Evolutionary conservation across 2,113 vertebrate genomes (phyloP), one percentile per base, ranked within the genome.

Genomic region (Lanius ludovicianus): DNA sequence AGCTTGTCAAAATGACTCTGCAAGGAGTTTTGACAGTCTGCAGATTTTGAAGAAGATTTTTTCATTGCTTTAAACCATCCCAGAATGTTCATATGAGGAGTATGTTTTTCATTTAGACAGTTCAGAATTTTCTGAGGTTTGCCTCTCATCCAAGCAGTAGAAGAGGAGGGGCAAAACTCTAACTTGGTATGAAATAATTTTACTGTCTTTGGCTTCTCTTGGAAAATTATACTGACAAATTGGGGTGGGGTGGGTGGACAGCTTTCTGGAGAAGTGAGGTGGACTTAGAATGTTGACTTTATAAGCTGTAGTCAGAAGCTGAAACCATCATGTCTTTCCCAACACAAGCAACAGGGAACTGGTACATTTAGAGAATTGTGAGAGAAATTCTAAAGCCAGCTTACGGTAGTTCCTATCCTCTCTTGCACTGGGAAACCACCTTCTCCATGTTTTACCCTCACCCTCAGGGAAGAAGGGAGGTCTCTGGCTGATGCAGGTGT

Each of bases 1-100:
- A 96, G 70, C 84, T 83, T 96, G 93, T 96, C 89, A 96, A 80
- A 96, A 83, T 59, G 50, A 41, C 82, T 96, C 84, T 73, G 67
- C 1, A 1, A 90, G 57, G 67, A 92, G 76, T 93, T 96, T 76
- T 95, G 94, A 90, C 78, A 93, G 46, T 49, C 46, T 83, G 46
- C 35, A 70, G n/a, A 11, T 94, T 94, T 62, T 74, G 50, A 80
- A 60, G 41, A 82, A 75, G 57, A 53, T 23, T 30, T 82, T 68
- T 91, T 49, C 65, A 50, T 42, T 46, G 57, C 7, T 87, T 89
- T 79, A 95, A 93, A 65, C 50, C 49, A 65, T 44, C 25, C 28
- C 62, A 49, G 23, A 53, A 15, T 22, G 17, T 64, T 87, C 62
- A 46, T 16, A 28, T 19, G 35, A 92, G n/a, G n/a, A 78, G 41